These are phyloP conservation scores for Brachynemurus nebulosus DNA, from an alignment of 2,888 invertebrate genomes.

Conservation along the genomic window DNA sequence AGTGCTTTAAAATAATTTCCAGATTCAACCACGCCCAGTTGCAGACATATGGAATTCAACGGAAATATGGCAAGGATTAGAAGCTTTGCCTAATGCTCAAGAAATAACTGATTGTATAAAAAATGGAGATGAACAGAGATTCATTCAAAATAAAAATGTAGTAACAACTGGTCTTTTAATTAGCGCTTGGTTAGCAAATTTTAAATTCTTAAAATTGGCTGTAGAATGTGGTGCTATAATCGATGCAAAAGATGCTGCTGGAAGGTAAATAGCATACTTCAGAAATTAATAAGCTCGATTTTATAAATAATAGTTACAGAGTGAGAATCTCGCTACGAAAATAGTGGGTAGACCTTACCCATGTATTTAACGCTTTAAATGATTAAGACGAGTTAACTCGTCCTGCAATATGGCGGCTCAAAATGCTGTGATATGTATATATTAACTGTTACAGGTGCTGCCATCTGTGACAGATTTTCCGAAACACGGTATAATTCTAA, in stretches of 20 bases:
- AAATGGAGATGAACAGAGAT: slow-evolving; percentile 33
- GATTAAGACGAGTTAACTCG: too few species aligned
- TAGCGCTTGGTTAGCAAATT: slow-evolving; percentile 46
- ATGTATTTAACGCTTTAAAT: too few species aligned
- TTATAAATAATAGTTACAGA: too few species aligned
- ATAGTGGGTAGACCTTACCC: too few species aligned
- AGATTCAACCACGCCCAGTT: slow-evolving; percentile 20
- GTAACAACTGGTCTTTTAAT: slow-evolving; percentile 41
- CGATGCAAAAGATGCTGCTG: slow-evolving; percentile 48
- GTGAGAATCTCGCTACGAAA: too few species aligned
- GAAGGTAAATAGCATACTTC: slow-evolving; percentile 53
- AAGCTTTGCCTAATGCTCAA: slow-evolving; percentile 35
- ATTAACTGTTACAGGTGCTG: too few species aligned
- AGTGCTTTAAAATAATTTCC: too few species aligned
- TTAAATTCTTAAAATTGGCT: slow-evolving; percentile 37
- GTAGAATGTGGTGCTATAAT: slow-evolving; percentile 44
- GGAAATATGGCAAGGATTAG: slow-evolving; percentile 23
- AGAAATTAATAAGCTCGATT: too few species aligned
- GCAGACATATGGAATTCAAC: slow-evolving; percentile 29
- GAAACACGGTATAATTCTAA: too few species aligned
- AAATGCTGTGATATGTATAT: too few species aligned
- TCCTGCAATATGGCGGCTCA: too few species aligned
- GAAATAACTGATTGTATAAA: slow-evolving; percentile 32
- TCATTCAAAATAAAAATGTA: slow-evolving; percentile 30
- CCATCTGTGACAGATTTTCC: too few species aligned